Percentiles rank a stretch among this genome's conserved stretches.
phyloP scores from a whole-genome alignment of 1,140 invertebrate species.

The Pseudoatta argentina region DNA sequence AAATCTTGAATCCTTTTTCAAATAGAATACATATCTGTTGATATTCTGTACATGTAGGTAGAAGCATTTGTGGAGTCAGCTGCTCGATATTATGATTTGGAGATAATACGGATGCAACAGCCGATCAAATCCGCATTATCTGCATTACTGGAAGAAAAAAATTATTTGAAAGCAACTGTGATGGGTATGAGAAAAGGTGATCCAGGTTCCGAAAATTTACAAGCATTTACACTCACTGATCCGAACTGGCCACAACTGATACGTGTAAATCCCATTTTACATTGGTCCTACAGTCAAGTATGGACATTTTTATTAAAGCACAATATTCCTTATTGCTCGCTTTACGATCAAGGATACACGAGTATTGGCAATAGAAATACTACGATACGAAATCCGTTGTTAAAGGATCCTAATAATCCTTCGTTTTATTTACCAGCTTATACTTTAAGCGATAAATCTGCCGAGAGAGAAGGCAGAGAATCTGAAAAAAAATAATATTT shows the following conservation, averaged over 20 bases:
- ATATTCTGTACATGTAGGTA: conserved; percentile 83
- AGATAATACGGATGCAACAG: conserved; percentile 90
- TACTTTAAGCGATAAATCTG: conserved; percentile 89
- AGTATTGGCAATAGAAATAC: conserved; percentile 93
- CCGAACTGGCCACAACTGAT: conserved; percentile 94
- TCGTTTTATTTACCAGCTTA: conserved; percentile 93
- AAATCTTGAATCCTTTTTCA: not conserved
- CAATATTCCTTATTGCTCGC: conserved; percentile 94
- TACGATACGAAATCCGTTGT: conserved; percentile 92
- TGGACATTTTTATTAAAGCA: conserved; percentile 94
- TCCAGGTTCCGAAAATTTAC: conserved; percentile 90
- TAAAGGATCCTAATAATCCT: conserved; percentile 86
- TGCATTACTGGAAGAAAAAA: conserved; percentile 88
- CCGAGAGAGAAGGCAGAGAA: conserved; percentile 92
- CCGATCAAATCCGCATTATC: conserved; percentile 91
- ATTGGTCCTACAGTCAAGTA: conserved; percentile 96
- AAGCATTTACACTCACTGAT: conserved; percentile 90
- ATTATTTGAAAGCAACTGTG: conserved; percentile 92
- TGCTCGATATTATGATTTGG: conserved; percentile 90
- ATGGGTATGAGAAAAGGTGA: conserved; percentile 96
- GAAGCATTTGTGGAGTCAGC: conserved; percentile 93
- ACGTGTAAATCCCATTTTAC: conserved; percentile 94
- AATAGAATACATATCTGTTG: not conserved
- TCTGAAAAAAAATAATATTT: conserved; percentile 54
- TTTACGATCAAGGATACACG: conserved; percentile 96